Evolutionary conservation across 2,113 vertebrate species (phyloP), one percentile per base, ranked within the genome.

Genomic region (Crotalus horridus): DNA sequence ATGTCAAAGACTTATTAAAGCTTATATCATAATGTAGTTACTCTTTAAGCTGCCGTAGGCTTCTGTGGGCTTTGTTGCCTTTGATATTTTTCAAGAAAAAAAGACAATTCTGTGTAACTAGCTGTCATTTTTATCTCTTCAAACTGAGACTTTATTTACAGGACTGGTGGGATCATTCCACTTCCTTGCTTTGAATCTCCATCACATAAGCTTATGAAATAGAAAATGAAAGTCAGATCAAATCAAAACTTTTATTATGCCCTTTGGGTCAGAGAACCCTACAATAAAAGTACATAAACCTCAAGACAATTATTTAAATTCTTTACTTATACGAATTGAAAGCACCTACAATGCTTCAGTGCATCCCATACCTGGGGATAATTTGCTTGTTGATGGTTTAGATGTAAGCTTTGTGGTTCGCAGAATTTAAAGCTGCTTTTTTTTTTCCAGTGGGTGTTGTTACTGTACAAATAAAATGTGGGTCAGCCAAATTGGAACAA

Each of bases 401-500:
- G 88, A 26, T 48, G 33, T 3, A 43, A 9, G 20, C 33, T 10
- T 20, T 29, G 29, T 61, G 61, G 12, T 17, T 23, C 39, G 6
- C 59, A 51, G 54, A 48, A 51, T 89, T 11, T 46, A 46, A 90
- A 53, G 13, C 39, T 9, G 10, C 9, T 20, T 26, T 51, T 51
- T 51, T 51, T 51, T 9, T 51, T 51, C 48, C 55, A 7, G 24
- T 53, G 88, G 88, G 74, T 26, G 64, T 58, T 48, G 39, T 56
- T 92, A 58, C 64, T 85, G 92, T 93, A 90, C 92, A 93, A 93
- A 93, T 6, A 61, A 54, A 93, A 86, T 93, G 46, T 93, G 88
- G 92, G 88, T 90, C 92, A 90, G 88, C 92, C 92, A 93, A 90
- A n/a, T 89, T 89, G 69, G 88, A 93, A 39, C 81, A 39, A 51